phyloP scores from a whole-genome alignment of 2,797 vertebrate species.

The Spheniscus humboldti region DNA sequence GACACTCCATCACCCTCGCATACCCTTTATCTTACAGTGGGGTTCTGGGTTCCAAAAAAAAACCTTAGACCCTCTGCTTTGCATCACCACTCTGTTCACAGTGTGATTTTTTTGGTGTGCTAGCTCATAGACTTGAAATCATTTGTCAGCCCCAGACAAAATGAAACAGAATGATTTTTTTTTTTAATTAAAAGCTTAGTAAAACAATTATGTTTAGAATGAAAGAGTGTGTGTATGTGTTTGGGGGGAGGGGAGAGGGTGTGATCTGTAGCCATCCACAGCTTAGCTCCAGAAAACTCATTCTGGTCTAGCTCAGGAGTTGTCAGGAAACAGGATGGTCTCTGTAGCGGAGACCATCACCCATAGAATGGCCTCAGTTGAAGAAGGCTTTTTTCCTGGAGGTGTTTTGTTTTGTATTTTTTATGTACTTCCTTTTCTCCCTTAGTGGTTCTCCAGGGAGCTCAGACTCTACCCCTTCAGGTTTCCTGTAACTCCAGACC shows the following conservation, averaged over 20 bases:
- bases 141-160: neutral
- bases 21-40: neutral
- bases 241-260: too few species aligned
- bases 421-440: neutral
- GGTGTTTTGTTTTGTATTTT: neutral
- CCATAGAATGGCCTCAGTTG: neutral
- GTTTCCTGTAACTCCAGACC: neutral
- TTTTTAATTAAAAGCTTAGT: neutral
- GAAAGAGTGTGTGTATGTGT: neutral
- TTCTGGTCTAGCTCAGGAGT: neutral
- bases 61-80: neutral
- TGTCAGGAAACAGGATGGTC: neutral
- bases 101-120: neutral
- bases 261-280: neutral
- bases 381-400: neutral
- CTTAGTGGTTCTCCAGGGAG: neutral
- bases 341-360: rapidly evolving
- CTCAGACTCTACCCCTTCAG: neutral
- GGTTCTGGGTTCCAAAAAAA: neutral
- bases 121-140: neutral
- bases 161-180: neutral
- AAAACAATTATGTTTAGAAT: neutral
- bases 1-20: neutral
- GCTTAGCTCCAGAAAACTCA: neutral
- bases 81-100: neutral